Evolutionary conservation across 2,797 vertebrate species (phyloP).

Genomic region (Lepus oiostolus): DNA sequence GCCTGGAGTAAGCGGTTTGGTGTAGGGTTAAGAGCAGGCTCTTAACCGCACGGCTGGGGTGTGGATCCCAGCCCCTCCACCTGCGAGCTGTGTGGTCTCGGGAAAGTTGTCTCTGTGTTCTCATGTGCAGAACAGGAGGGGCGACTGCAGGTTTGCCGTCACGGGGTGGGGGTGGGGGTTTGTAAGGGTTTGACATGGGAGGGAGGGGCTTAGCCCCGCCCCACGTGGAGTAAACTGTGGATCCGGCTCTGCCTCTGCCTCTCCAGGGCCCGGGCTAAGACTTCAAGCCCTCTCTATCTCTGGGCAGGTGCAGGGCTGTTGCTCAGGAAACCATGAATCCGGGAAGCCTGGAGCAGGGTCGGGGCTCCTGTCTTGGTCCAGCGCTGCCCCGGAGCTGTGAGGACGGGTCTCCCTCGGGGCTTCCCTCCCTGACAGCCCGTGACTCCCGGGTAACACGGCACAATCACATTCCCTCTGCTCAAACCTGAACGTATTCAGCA

Average conservation of each 20-base stretch:
- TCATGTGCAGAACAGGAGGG: slow-evolving; percentile 44
- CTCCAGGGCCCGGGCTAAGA: not conserved
- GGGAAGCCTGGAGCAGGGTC: not conserved
- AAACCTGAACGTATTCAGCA: slow-evolving; percentile 1
- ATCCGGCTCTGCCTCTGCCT: not conserved
- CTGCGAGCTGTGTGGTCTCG: not conserved
- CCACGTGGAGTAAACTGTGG: not conserved
- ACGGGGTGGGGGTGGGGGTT: not conserved
- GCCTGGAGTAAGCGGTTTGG: not conserved
- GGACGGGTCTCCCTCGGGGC: not conserved
- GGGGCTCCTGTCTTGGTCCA: not conserved
- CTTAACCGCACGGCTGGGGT: not conserved
- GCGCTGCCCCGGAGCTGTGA: not conserved
- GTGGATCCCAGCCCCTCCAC: not conserved
- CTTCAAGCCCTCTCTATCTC: not conserved
- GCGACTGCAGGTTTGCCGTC: not conserved
- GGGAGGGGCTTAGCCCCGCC: not conserved
- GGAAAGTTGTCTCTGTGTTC: slow-evolving; percentile 37
- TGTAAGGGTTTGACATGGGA: not conserved
- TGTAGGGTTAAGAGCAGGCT: not conserved
- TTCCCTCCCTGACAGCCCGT: not conserved
- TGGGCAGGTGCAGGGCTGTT: too few relatives aligned
- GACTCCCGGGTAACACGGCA: slow-evolving; percentile 6
- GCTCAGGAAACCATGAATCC: not conserved
- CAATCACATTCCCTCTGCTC: not conserved